Evolutionary conservation across 2,113 vertebrate genomes (phyloP).

Genomic region (Syrrhaptes paradoxus): DNA sequence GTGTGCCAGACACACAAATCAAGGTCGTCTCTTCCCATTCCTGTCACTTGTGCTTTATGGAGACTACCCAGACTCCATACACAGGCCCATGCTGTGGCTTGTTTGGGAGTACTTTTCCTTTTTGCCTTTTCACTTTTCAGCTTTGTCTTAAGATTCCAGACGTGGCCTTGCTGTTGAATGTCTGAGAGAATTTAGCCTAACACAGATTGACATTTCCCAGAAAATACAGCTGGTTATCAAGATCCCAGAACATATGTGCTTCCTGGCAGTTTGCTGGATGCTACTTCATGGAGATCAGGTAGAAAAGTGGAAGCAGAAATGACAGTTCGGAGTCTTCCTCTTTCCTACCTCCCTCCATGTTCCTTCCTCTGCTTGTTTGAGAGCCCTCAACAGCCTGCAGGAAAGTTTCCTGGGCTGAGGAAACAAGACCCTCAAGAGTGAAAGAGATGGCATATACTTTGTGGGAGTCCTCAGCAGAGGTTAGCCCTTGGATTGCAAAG

Average conservation of each 20-base stretch:
- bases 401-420: not conserved
- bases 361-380: not conserved
- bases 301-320: not conserved
- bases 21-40: not conserved
- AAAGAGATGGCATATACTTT: not conserved
- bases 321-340: not conserved
- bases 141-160: not conserved
- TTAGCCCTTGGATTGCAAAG: not conserved
- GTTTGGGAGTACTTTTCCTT: not conserved
- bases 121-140: not conserved
- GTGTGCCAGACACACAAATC: not conserved
- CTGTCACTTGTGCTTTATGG: not conserved
- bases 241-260: not conserved
- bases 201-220: not conserved
- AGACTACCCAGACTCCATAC: not conserved
- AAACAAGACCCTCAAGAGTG: not conserved
- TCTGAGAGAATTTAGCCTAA: not conserved
- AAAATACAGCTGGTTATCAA: not conserved
- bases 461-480: not conserved
- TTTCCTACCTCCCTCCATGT: not conserved
- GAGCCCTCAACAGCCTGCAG: not conserved
- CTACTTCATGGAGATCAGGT: not conserved
- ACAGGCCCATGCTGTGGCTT: not conserved
- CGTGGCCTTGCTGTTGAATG: not conserved
- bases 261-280: not conserved